Conservation (phyloP, 2,113 vertebrate species). For the Gymnogyps californianus region DNA sequence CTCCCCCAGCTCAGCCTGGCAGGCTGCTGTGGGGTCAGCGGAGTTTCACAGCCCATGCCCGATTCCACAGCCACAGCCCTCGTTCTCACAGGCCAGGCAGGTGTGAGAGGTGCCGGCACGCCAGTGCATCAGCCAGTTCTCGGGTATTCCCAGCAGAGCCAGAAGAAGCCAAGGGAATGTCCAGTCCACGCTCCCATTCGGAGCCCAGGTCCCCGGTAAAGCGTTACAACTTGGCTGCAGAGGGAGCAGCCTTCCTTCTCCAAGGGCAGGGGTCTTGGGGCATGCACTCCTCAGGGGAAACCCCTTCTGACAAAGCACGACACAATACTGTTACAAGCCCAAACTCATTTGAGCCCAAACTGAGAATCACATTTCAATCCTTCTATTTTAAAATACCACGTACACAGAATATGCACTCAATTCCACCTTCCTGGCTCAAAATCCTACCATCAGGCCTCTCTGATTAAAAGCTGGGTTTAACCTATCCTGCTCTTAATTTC, state of each 20-base stretch:
- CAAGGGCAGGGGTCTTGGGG: rapidly evolving
- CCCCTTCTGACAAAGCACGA: neutral
- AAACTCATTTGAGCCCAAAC: neutral
- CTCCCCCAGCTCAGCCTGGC: neutral
- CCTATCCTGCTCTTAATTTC: neutral
- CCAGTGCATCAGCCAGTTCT: neutral
- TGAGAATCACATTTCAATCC: neutral
- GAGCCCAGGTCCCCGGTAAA: neutral
- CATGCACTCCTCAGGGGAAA: rapidly evolving
- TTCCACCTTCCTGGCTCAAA: neutral
- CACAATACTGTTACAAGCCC: neutral
- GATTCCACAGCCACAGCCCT: neutral
- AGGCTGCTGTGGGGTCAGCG: neutral
- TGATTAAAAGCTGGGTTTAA: neutral
- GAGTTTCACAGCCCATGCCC: neutral
- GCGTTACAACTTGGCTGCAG: rapidly evolving
- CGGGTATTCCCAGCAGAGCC: neutral
- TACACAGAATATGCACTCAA: neutral
- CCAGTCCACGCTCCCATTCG: rapidly evolving
- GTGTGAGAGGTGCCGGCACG: rapidly evolving
- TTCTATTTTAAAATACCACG: neutral
- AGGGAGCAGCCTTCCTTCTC: neutral
- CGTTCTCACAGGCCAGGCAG: neutral
- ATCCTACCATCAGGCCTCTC: neutral
- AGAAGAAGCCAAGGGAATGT: neutral